Conservation (phyloP, 2,113 vertebrate genomes). For the Miniopterus natalensis region DNA sequence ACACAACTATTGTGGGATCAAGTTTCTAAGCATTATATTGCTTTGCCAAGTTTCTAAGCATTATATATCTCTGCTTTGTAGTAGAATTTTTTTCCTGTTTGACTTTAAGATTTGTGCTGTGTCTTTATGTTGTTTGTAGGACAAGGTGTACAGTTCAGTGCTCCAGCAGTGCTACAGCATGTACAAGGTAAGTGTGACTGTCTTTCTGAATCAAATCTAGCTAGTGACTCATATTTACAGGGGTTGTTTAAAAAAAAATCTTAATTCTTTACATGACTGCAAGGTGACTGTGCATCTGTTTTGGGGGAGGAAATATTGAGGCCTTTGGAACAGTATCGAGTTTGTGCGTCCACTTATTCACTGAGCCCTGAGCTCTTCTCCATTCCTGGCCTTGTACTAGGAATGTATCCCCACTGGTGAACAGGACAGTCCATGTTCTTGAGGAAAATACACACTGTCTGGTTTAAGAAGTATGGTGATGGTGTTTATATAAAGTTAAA, state of each 20-base stretch:
- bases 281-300: background rate
- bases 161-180: conserved; percentile 98
- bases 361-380: background rate
- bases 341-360: rapidly evolving
- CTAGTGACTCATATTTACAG: background rate
- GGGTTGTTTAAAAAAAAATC: background rate
- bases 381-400: background rate
- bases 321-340: background rate
- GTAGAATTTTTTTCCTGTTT: background rate
- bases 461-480: background rate
- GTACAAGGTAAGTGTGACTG: conserved; percentile 94
- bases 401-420: background rate
- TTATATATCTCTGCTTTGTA: background rate
- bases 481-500: background rate
- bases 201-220: background rate
- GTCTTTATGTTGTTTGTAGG: conserved; percentile 86
- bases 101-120: background rate
- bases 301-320: background rate
- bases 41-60: background rate
- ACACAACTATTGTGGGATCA: background rate
- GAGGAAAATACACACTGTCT: background rate
- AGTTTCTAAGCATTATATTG: background rate
- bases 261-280: background rate
- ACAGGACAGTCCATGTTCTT: background rate
- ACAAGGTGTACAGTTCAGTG: conserved; percentile 98